Evolutionary conservation across 2,113 vertebrate species (phyloP).

Genomic region (Brevimyrus niger): DNA sequence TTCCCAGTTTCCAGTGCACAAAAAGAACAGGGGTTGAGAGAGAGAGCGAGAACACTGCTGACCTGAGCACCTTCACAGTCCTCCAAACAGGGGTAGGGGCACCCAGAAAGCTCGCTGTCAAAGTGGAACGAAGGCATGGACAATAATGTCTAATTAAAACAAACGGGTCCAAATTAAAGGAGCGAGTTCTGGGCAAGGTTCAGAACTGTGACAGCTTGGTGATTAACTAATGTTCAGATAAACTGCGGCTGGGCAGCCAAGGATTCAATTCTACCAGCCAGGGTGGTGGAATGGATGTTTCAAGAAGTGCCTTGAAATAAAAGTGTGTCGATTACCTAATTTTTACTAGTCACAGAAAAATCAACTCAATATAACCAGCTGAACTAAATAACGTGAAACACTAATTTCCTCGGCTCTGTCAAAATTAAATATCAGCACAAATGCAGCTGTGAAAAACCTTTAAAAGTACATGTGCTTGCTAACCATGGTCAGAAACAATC

Average conservation of each 20-base stretch:
- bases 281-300: not conserved
- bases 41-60: not conserved
- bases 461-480: slow-evolving; percentile 2
- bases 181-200: not conserved
- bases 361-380: not conserved
- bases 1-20: not conserved
- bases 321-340: not conserved
- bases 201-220: not conserved
- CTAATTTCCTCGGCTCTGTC: not conserved
- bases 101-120: not conserved
- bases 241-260: not conserved
- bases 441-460: not conserved
- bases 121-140: not conserved
- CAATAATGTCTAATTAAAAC: not conserved
- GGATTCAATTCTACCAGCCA: not conserved
- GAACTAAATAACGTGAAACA: not conserved
- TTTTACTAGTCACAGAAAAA: not conserved
- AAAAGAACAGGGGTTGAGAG: not conserved
- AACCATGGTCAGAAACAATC: not conserved
- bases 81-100: not conserved
- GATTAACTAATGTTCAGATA: not conserved
- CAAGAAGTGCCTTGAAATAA: not conserved
- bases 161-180: not conserved
- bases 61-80: not conserved
- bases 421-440: not conserved